Conservation (phyloP, 37 sponge, comb jelly and placozoan genomes). For the Ephydatia muelleri region DNA sequence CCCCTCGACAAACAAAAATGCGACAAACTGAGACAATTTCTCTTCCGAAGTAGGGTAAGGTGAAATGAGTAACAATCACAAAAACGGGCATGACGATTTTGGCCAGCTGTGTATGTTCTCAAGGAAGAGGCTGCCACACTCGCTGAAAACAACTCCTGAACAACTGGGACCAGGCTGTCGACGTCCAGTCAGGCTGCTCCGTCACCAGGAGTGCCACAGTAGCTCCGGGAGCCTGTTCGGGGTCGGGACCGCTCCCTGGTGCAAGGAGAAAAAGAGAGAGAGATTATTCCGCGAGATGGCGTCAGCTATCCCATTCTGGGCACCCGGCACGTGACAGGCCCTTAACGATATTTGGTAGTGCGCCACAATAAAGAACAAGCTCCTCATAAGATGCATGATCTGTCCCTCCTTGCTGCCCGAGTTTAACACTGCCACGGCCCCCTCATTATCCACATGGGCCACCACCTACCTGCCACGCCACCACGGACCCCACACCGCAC, state of each 20-base stretch:
- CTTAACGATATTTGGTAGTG: slow-evolving; percentile 12
- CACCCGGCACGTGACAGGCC: slow-evolving; percentile 31
- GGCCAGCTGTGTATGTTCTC: slow-evolving; percentile 4
- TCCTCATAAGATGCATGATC: slow-evolving; percentile 48
- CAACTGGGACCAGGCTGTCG: slow-evolving; percentile 8
- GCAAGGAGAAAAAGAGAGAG: slow-evolving; percentile 24
- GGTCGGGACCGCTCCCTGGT: neutral
- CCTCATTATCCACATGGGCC: slow-evolving; percentile 15
- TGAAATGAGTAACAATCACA: slow-evolving; percentile 8
- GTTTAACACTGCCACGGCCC: slow-evolving; percentile 32
- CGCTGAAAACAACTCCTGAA: slow-evolving; percentile 28
- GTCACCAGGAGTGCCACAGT: slow-evolving; percentile 1
- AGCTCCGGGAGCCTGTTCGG: neutral
- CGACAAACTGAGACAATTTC: neutral
- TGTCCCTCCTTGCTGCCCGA: slow-evolving; percentile 16
- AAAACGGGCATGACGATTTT: neutral
- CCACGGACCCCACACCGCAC: slow-evolving; percentile 30
- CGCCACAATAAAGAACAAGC: slow-evolving; percentile 42
- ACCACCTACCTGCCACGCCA: slow-evolving; percentile 29
- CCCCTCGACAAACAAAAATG: neutral
- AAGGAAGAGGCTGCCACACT: slow-evolving; percentile 25
- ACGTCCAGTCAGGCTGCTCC: slow-evolving; percentile 32
- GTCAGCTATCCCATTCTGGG: slow-evolving; percentile 25
- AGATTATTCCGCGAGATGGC: slow-evolving; percentile 47
- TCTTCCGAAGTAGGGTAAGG: neutral